Evolutionary conservation across 2,888 invertebrate species (phyloP).

Genomic region (Cryptophagus acutangulus): DNA sequence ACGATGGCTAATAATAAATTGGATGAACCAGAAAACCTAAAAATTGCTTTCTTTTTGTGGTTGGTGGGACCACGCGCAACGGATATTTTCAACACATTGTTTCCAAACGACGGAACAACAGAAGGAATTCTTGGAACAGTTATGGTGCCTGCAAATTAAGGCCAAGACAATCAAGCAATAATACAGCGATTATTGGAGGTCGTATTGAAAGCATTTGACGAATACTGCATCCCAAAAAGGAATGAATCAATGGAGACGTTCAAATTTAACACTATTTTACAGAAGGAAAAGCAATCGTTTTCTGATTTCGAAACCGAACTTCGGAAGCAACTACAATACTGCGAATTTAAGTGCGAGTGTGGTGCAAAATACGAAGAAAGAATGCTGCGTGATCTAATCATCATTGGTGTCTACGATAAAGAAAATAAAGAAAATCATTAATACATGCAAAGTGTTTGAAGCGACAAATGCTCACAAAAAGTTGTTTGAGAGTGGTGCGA

Average conservation of each 20-base stretch:
- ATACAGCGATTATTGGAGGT: neutral
- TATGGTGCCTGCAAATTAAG: neutral
- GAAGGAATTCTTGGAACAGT: neutral
- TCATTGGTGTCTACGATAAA: neutral
- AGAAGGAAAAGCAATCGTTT: conserved; percentile 1
- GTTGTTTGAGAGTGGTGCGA: neutral
- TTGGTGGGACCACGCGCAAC: too few species aligned
- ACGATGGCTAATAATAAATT: too few species aligned
- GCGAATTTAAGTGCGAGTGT: neutral
- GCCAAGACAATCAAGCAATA: neutral
- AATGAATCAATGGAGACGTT: neutral
- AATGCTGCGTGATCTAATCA: neutral
- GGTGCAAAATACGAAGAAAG: neutral
- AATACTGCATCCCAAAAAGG: neutral
- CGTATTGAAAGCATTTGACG: neutral
- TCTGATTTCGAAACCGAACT: neutral
- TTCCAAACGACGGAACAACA: conserved; percentile 2
- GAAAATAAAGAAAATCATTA: neutral
- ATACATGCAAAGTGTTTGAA: conserved; percentile 1
- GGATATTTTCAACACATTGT: too few species aligned
- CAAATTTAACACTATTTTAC: neutral
- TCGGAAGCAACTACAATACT: neutral
- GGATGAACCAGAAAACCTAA: too few species aligned
- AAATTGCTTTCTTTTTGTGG: too few species aligned
- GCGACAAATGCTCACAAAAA: neutral